Conservation (phyloP, 2,113 vertebrate species). For the Misgurnus anguillicaudatus region DNA sequence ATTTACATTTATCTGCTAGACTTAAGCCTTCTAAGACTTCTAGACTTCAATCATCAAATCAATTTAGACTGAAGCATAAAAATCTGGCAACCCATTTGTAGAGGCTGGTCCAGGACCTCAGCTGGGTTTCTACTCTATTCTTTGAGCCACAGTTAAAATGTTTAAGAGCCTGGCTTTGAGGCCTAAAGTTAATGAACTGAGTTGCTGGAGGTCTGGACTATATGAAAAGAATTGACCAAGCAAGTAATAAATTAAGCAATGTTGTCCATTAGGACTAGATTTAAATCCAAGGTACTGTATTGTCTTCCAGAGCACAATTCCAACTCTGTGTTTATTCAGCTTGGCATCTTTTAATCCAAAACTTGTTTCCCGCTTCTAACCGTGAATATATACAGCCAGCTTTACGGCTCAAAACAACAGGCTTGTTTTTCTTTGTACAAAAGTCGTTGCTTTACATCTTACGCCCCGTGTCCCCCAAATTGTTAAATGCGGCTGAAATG, state of each 20-base stretch:
- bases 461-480: no score
- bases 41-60: slow-evolving; percentile 9
- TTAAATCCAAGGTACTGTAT: slow-evolving; percentile 22
- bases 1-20: slow-evolving; percentile 1
- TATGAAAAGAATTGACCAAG: slow-evolving; percentile 25
- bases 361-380: background rate
- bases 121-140: slow-evolving; percentile 24
- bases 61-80: slow-evolving; percentile 3
- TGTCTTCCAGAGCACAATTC: slow-evolving; percentile 17
- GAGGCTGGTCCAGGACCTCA: slow-evolving; percentile 45
- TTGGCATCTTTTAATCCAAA: slow-evolving; percentile 4
- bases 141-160: slow-evolving; percentile 33
- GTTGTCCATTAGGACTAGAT: slow-evolving; percentile 8
- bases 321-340: background rate
- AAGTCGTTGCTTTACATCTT: no score
- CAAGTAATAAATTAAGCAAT: slow-evolving; percentile 21
- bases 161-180: slow-evolving; percentile 36
- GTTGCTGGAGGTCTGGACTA: slow-evolving; percentile 31
- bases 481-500: no score
- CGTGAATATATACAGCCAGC: background rate
- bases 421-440: no score
- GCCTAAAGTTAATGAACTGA: slow-evolving; percentile 32
- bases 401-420: background rate
- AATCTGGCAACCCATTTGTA: background rate
- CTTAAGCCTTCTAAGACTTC: slow-evolving; percentile 4